Conservation (phyloP, 2,797 vertebrate genomes). For the Ctenochaetus hawaiiensis region DNA sequence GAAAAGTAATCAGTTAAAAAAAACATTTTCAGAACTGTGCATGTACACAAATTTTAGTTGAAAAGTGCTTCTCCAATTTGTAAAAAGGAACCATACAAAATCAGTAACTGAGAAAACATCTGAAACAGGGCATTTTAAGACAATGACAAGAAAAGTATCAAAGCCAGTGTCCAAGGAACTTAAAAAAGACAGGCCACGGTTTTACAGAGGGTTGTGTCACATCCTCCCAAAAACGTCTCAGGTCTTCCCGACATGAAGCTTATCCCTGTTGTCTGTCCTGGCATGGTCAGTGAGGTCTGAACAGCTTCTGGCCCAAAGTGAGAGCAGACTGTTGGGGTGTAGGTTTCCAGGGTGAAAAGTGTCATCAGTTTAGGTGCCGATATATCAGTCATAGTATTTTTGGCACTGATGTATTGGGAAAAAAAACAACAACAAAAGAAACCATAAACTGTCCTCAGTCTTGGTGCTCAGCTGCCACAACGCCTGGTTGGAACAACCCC, state of each 20-base stretch:
- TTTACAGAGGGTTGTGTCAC: background rate
- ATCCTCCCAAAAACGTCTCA: background rate
- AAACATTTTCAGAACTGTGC: background rate
- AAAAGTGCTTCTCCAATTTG: constrained; percentile 61
- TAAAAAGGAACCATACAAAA: constrained; percentile 37
- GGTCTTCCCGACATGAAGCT: background rate
- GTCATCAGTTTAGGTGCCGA: constrained; percentile 3
- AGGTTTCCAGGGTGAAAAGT: background rate
- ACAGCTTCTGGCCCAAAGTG: constrained; percentile 2
- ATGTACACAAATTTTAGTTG: constrained; percentile 35
- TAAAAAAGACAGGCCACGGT: constrained; percentile 2
- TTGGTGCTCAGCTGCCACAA: constrained; percentile 9
- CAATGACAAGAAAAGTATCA: constrained; percentile 7
- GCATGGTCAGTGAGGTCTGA: background rate
- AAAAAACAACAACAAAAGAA: background rate
- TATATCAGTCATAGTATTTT: constrained; percentile 28
- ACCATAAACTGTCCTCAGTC: background rate
- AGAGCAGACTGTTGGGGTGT: background rate
- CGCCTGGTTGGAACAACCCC: background rate
- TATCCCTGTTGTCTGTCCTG: background rate
- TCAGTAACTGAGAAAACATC: background rate
- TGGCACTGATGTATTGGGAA: constrained; percentile 37
- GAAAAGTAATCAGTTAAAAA: background rate
- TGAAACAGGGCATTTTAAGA: constrained; percentile 2
- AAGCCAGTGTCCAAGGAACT: constrained; percentile 17